phyloP scores from a whole-genome alignment of 2,113 vertebrate genomes.

The Trogon melanurus region DNA sequence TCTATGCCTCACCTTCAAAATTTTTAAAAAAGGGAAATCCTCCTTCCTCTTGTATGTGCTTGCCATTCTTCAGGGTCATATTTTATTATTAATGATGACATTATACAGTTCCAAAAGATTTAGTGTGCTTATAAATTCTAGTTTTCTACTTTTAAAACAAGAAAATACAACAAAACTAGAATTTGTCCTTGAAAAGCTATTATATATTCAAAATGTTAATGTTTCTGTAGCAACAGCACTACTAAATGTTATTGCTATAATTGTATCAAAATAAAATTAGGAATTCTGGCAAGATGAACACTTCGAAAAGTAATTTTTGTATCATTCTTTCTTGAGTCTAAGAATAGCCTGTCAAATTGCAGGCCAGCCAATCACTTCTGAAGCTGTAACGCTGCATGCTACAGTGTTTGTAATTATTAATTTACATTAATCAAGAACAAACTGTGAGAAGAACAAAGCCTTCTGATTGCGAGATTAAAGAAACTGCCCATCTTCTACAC shows the following conservation, averaged over 20 bases:
- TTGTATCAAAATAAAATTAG: conserved; percentile 16
- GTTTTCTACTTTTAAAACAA: not conserved
- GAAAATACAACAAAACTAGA: not conserved
- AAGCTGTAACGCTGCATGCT: not conserved
- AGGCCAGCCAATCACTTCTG: conserved; percentile 37
- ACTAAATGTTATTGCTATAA: conserved; percentile 24
- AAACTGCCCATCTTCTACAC: not conserved
- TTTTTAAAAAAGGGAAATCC: not conserved
- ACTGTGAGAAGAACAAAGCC: conserved; percentile 7
- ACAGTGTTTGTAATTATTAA: conserved; percentile 20
- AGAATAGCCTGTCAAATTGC: conserved; percentile 37
- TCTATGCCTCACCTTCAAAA: not conserved
- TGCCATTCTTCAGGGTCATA: not conserved
- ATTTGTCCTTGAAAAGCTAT: conserved; percentile 10
- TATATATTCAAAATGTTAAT: not conserved
- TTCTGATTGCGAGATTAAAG: conserved; percentile 14
- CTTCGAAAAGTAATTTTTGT: conserved; percentile 27
- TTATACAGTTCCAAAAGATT: not conserved
- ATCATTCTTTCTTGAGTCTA: not conserved
- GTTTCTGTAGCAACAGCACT: not conserved
- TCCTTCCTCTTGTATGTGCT: not conserved
- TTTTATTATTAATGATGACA: not conserved
- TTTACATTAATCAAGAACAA: conserved; percentile 53
- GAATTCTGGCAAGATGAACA: not conserved
- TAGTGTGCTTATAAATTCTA: not conserved